Evolutionary conservation across 2,797 vertebrate species (phyloP).

Genomic region (Lacerta bilineata): DNA sequence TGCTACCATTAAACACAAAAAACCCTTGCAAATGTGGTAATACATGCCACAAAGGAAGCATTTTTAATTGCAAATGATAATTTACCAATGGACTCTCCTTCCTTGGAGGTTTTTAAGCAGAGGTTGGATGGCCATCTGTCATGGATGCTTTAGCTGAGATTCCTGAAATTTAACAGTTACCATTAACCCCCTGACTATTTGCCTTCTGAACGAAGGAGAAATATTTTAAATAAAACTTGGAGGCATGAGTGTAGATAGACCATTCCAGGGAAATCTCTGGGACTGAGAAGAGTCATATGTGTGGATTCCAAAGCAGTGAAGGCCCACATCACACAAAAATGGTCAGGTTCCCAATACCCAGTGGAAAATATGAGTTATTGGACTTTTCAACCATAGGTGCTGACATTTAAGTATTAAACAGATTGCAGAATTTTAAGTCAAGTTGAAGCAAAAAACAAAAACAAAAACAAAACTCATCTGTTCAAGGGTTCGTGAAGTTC

Average conservation of each 20-base stretch:
- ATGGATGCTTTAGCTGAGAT: too few species aligned
- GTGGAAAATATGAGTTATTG: background rate
- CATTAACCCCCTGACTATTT: too few species aligned
- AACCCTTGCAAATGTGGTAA: too few species aligned
- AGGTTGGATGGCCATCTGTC: too few species aligned
- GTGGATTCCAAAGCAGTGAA: background rate
- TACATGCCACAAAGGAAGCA: too few species aligned
- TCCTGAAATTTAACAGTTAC: too few species aligned
- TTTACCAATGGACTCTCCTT: too few species aligned
- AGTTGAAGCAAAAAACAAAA: background rate
- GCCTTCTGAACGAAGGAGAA: background rate
- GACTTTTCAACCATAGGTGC: background rate
- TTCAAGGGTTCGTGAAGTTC: slow-evolving; percentile 20
- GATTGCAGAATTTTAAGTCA: background rate
- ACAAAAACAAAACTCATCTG: background rate
- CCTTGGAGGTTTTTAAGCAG: too few species aligned
- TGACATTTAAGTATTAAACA: background rate
- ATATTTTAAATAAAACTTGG: background rate
- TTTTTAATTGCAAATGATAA: too few species aligned
- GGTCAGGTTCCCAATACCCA: background rate
- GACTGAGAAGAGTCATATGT: too few species aligned
- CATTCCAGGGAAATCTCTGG: too few species aligned
- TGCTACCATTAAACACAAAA: too few species aligned
- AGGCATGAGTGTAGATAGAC: background rate
- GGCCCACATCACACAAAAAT: background rate